These are phyloP conservation scores for Ceratina japonica DNA, from an alignment of 1,140 invertebrate genomes.

Conservation along the genomic window DNA sequence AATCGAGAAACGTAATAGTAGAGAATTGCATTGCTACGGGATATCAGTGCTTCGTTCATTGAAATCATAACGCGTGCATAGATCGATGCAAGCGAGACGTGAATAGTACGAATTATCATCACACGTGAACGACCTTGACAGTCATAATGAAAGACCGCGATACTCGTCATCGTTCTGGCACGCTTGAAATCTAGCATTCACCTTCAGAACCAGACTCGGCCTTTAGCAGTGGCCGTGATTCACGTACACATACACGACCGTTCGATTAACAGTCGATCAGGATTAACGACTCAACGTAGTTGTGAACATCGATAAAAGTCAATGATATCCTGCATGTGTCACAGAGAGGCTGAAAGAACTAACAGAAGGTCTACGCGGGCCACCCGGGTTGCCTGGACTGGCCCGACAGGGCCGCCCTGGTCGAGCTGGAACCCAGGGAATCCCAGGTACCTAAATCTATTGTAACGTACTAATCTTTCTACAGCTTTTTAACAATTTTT, in stretches of 20 bases:
- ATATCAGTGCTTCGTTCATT: no score
- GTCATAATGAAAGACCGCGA: constrained; percentile 16
- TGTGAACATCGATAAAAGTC: constrained; percentile 68
- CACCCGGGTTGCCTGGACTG: constrained; percentile 77
- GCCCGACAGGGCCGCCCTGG: constrained; percentile 72
- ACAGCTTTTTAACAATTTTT: neutral
- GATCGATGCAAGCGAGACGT: neutral
- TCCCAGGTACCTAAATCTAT: constrained; percentile 75
- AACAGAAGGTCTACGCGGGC: constrained; percentile 80
- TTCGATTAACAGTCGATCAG: constrained; percentile 54
- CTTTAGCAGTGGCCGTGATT: constrained; percentile 30
- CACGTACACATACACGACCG: constrained; percentile 9
- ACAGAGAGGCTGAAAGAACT: constrained; percentile 80
- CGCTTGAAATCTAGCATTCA: constrained; percentile 43
- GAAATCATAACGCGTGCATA: no score
- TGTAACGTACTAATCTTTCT: neutral
- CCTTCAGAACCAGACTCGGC: constrained; percentile 7
- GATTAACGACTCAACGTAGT: constrained; percentile 55
- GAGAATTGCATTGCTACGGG: neutral
- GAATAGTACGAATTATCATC: neutral
- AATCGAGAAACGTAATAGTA: constrained; percentile 6
- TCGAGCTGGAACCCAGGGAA: constrained; percentile 75
- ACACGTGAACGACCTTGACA: constrained; percentile 4
- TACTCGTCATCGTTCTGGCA: constrained; percentile 26
- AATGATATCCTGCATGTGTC: constrained; percentile 70